These are phyloP conservation scores for Mythimna vitellina DNA, from an alignment of 2,888 invertebrate species.

Conservation along the genomic window DNA sequence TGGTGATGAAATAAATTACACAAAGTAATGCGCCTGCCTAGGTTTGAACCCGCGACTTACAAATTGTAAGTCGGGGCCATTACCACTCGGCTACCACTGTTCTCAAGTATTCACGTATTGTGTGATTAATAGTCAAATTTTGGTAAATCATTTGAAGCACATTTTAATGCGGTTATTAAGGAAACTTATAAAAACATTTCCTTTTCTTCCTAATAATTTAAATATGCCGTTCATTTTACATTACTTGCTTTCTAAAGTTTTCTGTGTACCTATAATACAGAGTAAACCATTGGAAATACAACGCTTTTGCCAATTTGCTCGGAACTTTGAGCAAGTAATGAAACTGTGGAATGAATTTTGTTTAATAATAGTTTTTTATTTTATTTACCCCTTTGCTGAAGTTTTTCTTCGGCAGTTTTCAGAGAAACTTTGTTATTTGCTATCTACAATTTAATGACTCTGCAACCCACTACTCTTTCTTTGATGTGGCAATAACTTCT, in stretches of 20 bases:
- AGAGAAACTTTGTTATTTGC: slow-evolving; percentile 19
- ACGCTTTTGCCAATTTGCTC: slow-evolving; percentile 40
- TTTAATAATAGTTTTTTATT: slow-evolving; percentile 38
- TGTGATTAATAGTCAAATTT: background rate
- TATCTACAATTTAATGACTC: slow-evolving; percentile 9
- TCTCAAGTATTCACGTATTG: too few relatives aligned
- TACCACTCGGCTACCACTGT: too few relatives aligned
- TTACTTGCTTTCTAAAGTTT: slow-evolving; percentile 17
- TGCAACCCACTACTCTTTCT: background rate
- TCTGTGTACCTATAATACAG: slow-evolving; percentile 18
- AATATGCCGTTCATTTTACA: slow-evolving; percentile 10
- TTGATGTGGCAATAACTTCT: background rate
- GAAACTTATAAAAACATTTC: slow-evolving; percentile 25
- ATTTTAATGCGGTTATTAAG: background rate
- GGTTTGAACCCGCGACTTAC: too few relatives aligned
- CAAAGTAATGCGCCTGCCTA: too few relatives aligned
- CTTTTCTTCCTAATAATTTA: slow-evolving; percentile 2
- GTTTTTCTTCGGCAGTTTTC: slow-evolving; percentile 27
- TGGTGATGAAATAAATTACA: too few relatives aligned
- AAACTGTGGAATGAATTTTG: slow-evolving; percentile 36
- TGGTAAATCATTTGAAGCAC: background rate
- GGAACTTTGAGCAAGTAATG: slow-evolving; percentile 34
- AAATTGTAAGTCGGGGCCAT: too few relatives aligned
- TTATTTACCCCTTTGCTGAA: slow-evolving; percentile 14
- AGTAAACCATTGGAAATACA: slow-evolving; percentile 39